Evolutionary conservation across 1,140 invertebrate genomes (phyloP).

Genomic region (Reticulitermes speratus): DNA sequence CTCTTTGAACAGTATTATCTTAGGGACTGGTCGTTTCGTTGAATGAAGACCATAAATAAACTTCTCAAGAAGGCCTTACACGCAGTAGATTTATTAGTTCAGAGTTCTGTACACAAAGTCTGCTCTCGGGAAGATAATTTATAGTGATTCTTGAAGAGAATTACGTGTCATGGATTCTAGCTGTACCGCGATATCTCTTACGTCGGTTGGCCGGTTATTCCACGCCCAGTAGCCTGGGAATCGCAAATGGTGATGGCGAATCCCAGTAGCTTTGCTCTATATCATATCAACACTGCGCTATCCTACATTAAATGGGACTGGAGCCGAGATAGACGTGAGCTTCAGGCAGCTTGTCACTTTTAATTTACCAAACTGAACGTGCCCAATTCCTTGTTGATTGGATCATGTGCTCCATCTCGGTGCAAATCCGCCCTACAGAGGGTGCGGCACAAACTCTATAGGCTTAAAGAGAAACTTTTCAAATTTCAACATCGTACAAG

Average conservation of each 20-base stretch:
- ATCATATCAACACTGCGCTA: background rate
- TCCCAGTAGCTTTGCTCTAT: background rate
- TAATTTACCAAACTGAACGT: background rate
- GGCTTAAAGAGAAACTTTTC: no score
- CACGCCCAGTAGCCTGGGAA: background rate
- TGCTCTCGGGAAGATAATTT: no score
- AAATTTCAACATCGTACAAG: no score
- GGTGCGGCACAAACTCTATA: background rate
- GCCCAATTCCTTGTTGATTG: constrained; percentile 8
- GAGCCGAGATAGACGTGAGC: background rate
- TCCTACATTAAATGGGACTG: background rate
- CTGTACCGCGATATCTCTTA: no score
- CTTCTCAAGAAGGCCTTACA: no score
- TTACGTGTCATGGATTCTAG: no score
- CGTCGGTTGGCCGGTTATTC: background rate
- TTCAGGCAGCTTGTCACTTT: background rate
- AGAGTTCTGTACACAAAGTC: no score
- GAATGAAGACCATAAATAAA: no score
- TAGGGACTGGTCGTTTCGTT: no score
- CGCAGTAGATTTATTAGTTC: no score
- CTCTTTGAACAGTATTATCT: no score
- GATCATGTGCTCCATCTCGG: background rate
- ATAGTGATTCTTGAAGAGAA: no score
- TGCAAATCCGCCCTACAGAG: background rate
- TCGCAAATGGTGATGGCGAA: background rate